Conservation (phyloP, 2,888 invertebrate genomes). For the Ectropis crepuscularia region DNA sequence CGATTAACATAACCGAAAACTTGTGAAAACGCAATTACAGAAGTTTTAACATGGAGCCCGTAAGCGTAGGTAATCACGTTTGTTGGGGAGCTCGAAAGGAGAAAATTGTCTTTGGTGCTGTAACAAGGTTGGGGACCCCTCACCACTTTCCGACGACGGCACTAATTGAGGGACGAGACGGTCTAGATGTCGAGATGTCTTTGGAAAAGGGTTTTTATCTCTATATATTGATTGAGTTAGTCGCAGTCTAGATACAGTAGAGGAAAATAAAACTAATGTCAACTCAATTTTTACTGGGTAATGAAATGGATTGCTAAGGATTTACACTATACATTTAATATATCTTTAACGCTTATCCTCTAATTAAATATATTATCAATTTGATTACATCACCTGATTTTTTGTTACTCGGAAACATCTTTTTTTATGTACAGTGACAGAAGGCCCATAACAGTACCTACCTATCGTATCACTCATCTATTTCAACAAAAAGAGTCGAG, state of each 20-base stretch:
- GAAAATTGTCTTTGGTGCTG: slow-evolving; percentile 75
- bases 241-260: background rate
- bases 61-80: slow-evolving; percentile 77
- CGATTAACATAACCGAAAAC: slow-evolving; percentile 76
- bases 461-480: no score
- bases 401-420: no score
- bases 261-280: background rate
- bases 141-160: slow-evolving; percentile 47
- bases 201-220: slow-evolving; percentile 26
- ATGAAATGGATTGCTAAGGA: no score
- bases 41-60: slow-evolving; percentile 75
- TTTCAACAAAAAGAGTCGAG: no score
- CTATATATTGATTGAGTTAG: slow-evolving; percentile 19
- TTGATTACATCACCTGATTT: no score
- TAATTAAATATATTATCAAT: no score
- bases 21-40: slow-evolving; percentile 77
- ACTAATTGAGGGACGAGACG: slow-evolving; percentile 44
- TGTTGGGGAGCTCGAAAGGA: slow-evolving; percentile 67
- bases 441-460: no score
- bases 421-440: no score
- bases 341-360: no score
- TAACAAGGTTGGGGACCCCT: slow-evolving; percentile 64
- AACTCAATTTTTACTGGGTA: no score
- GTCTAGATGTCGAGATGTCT: slow-evolving; percentile 38
- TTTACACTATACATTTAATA: no score